Conservation (phyloP, 2,797 vertebrate genomes). For the Leptoclinus maculatus region DNA sequence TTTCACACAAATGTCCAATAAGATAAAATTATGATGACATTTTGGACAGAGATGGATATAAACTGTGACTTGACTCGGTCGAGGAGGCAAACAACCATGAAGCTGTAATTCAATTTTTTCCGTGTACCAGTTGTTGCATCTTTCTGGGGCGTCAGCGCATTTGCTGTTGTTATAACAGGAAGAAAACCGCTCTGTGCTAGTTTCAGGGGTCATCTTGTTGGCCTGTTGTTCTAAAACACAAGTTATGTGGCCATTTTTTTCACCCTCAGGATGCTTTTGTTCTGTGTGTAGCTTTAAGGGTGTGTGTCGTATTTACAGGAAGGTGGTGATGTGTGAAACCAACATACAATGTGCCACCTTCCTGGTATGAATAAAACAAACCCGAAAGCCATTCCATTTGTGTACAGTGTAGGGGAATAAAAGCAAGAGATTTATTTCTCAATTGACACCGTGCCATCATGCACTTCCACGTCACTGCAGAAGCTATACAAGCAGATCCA, state of each 20-base stretch:
- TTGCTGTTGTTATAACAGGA: slow-evolving; percentile 8
- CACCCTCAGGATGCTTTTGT: slow-evolving; percentile 7
- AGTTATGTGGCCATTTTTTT: background rate
- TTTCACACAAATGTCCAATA: background rate
- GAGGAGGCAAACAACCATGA: background rate
- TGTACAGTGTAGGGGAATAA: slow-evolving; percentile 15
- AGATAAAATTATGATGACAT: background rate
- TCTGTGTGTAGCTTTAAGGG: background rate
- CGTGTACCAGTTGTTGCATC: background rate
- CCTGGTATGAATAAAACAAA: slow-evolving; percentile 4
- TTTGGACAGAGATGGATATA: background rate
- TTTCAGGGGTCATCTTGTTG: slow-evolving; percentile 15
- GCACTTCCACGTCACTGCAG: slow-evolving; percentile 19
- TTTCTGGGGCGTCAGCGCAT: background rate
- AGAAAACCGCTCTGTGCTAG: background rate
- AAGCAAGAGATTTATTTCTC: background rate
- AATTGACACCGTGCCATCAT: slow-evolving; percentile 4
- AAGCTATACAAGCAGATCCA: slow-evolving; percentile 33
- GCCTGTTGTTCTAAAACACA: slow-evolving; percentile 1
- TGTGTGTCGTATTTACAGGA: slow-evolving; percentile 9
- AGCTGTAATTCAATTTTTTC: background rate
- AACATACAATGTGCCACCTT: background rate
- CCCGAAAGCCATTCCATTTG: slow-evolving; percentile 1
- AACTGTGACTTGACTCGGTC: background rate
- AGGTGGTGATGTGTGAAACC: slow-evolving; percentile 8